Base-by-base conservation (phyloP, 2,888 invertebrate species). In the Philonicus albiceps region DNA sequence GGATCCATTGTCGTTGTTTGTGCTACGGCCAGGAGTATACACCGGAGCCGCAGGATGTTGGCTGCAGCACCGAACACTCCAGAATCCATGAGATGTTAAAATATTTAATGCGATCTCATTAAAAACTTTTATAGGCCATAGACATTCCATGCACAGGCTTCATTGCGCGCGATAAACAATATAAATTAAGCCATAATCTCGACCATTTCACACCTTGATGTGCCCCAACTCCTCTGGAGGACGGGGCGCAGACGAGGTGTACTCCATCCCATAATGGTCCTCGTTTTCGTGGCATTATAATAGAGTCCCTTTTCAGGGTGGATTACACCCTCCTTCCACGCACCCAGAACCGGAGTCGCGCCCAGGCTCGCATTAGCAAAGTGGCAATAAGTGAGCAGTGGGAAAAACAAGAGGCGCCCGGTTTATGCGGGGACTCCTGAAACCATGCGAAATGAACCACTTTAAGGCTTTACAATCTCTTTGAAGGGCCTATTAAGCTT, bases 131-230 rank as follows among this genome's bases (percentile, higher is more conserved):
- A 81, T 81, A 81, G 81, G 34, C 55, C 53, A 81, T 64, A 81
- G 81, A 81, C 81, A 81, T 81, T 81, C 64, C 64, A 55, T 74
- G 37, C 81, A 81, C 34, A 81, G 49, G 64, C 34, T 81, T 81
- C 81, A 55, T 55, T 81, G 81, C 81, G 34, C 64, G 49, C 43
- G 43, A 73, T 73, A 84, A 84, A 84, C 22, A 72, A 84, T 43
- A 84, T 84, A 84, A 84, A 84, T 84, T 84, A 84, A 84, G 84
- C 72, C 84, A 73, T 84, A 73, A 84, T 73, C 84, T 73, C 72
- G 43, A 19, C 73, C 73, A 84, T 84, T 73, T 84, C 73, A 84
- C 84, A 84, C 73, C 73, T 72, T 84, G 73, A 84, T 84, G 84
- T 34, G n/a, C 55, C 37, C n/a, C 73, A 22, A 27, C 27, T 27